Evolutionary conservation across 2,113 vertebrate genomes (phyloP).

Genomic region (Lepus timidus): DNA sequence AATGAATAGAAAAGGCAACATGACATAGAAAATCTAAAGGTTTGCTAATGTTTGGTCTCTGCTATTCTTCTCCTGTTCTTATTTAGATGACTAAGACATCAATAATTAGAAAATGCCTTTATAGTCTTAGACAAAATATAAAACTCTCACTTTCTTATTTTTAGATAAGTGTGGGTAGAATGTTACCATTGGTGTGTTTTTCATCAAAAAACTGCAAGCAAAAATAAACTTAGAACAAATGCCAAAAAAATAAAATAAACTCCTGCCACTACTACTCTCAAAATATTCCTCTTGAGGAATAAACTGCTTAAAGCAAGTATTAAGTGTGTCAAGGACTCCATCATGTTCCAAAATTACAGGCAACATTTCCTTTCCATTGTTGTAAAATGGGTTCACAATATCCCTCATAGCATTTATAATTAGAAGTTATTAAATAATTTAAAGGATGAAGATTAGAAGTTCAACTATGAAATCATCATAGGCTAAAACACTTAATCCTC

Average conservation of each 20-base stretch:
- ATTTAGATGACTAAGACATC: background rate
- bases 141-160: slow-evolving; percentile 32
- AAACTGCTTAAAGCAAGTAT: slow-evolving; percentile 49
- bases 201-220: slow-evolving; percentile 42
- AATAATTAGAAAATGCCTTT: background rate
- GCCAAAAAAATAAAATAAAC: slow-evolving; percentile 37
- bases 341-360: slow-evolving; percentile 69
- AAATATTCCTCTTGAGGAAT: slow-evolving; percentile 69
- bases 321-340: slow-evolving; percentile 71
- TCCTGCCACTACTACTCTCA: slow-evolving; percentile 42
- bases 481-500: slow-evolving; percentile 83
- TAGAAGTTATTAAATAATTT: slow-evolving; percentile 70
- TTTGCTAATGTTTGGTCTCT: background rate
- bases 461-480: slow-evolving; percentile 81
- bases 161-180: slow-evolving; percentile 36
- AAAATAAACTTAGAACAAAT: slow-evolving; percentile 46
- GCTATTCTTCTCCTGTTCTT: background rate
- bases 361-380: slow-evolving; percentile 70
- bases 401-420: slow-evolving; percentile 32
- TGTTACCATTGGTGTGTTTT: background rate
- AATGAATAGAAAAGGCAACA: background rate
- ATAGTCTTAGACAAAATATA: background rate
- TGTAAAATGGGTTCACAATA: slow-evolving; percentile 41
- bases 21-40: background rate
- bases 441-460: slow-evolving; percentile 74